Evolutionary conservation across 2,113 vertebrate species (phyloP).

Genomic region (Maccullochella peelii): DNA sequence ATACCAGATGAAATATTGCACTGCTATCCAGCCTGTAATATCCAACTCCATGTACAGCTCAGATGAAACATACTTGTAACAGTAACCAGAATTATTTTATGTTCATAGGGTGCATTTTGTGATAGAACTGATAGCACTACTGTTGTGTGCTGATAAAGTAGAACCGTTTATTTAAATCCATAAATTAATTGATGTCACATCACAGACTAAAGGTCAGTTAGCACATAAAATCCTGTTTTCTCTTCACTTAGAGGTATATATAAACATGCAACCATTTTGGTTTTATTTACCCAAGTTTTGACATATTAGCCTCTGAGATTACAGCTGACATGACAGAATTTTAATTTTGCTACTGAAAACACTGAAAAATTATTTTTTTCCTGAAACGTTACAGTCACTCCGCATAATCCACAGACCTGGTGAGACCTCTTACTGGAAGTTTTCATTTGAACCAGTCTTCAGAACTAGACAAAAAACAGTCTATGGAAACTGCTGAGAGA

Average conservation of each 20-base stretch:
- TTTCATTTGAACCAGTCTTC: not conserved
- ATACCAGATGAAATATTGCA: constrained; percentile 15
- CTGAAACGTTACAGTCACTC: not conserved
- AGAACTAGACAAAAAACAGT: not conserved
- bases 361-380: not conserved
- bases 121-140: not conserved
- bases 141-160: not conserved
- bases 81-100: not conserved
- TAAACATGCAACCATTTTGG: not conserved
- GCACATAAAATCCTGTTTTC: not conserved
- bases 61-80: not conserved
- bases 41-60: not conserved
- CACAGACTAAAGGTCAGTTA: not conserved
- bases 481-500: not conserved
- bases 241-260: not conserved
- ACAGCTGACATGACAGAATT: not conserved
- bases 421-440: not conserved
- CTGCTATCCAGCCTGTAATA: not conserved
- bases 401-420: not conserved
- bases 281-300: not conserved
- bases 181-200: not conserved
- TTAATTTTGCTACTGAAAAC: not conserved
- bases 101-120: not conserved
- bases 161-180: not conserved
- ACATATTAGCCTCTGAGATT: not conserved